These are phyloP conservation scores for Papilio aristodemus DNA, from an alignment of 1,140 invertebrate species.

Conservation along the genomic window DNA sequence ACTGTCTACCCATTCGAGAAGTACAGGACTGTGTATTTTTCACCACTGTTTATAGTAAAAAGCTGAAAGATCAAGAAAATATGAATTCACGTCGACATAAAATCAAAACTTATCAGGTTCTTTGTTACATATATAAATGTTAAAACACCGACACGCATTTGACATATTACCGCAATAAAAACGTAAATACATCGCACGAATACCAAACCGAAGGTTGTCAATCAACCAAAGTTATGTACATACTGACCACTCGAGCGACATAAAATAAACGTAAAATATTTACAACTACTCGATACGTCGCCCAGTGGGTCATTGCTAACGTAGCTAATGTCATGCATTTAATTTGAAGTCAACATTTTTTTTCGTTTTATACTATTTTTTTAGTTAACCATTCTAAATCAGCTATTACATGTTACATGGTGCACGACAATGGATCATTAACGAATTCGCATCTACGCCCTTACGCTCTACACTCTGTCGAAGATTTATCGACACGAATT, in stretches of 20 bases:
- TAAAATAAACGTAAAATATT: constrained; percentile 12
- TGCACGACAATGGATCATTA: no score
- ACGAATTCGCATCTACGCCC: no score
- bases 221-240: background rate
- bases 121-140: background rate
- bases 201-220: background rate
- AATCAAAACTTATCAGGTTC: background rate
- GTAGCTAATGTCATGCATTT: background rate
- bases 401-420: no score
- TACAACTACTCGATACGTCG: background rate
- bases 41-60: background rate
- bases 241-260: background rate
- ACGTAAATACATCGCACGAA: background rate
- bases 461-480: no score
- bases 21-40: no score
- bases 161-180: background rate
- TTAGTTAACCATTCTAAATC: no score
- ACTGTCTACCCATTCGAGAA: no score
- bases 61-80: background rate
- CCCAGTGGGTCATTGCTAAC: constrained; percentile 12
- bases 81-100: background rate
- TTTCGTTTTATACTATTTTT: no score
- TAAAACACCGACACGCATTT: background rate
- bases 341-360: no score
- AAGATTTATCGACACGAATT: no score